Evolutionary conservation across 2,888 invertebrate species (phyloP).

Genomic region (Stomorhina lunata): DNA sequence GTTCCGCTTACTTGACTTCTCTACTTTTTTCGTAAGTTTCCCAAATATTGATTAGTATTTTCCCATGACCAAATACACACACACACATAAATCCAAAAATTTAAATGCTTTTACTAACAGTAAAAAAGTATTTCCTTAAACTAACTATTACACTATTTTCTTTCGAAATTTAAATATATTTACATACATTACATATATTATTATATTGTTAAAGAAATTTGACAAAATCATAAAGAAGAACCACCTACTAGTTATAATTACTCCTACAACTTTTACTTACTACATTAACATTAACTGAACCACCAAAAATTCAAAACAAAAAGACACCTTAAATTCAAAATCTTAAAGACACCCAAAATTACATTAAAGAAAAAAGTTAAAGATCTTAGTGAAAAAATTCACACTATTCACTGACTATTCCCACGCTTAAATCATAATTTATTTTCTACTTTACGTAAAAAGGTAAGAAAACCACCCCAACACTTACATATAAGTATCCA

Average conservation of each 20-base stretch:
- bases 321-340: constrained; percentile 17
- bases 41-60: constrained; percentile 50
- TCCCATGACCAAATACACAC: constrained; percentile 27
- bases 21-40: background rate
- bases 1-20: constrained; percentile 47
- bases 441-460: background rate
- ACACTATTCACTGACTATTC: constrained; percentile 75
- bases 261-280: background rate
- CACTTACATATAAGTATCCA: background rate
- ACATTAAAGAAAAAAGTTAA: constrained; percentile 18
- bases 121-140: background rate
- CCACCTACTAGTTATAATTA: constrained; percentile 52
- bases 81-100: background rate
- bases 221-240: constrained; percentile 46
- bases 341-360: constrained; percentile 38
- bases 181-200: constrained; percentile 22
- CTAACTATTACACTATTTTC: no score
- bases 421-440: constrained; percentile 68
- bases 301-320: background rate
- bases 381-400: constrained; percentile 68
- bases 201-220: constrained; percentile 19
- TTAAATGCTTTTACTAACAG: no score
- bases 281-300: background rate
- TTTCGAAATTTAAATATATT: constrained; percentile 23
- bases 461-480: constrained; percentile 37